A percentile compares a stretch with the other conserved stretches of the same genome.
Evolutionary conservation across 1,140 invertebrate species (phyloP).

Genomic region (Neodiprion virginianus): DNA sequence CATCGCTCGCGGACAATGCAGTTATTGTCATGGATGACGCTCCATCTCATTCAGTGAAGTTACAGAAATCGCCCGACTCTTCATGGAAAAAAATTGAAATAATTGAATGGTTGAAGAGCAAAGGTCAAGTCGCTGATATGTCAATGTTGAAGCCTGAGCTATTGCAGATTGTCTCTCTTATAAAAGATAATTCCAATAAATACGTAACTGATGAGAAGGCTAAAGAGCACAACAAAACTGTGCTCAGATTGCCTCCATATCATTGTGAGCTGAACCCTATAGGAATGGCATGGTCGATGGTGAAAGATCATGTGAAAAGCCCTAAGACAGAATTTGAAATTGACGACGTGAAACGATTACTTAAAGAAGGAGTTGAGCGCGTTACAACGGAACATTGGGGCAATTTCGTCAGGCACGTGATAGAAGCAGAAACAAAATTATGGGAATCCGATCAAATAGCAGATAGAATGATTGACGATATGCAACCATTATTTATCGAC

Average conservation of each 20-base stretch:
- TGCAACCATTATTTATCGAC: not conserved
- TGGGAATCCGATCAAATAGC: not conserved
- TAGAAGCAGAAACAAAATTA: not conserved
- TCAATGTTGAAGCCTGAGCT: not conserved
- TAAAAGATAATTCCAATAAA: not conserved
- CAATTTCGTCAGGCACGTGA: not conserved
- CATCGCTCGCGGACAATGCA: not conserved
- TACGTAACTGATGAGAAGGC: not conserved
- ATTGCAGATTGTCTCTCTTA: not conserved
- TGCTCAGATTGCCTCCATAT: slow-evolving; percentile 47
- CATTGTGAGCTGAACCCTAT: slow-evolving; percentile 51
- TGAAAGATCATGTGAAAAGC: slow-evolving; percentile 32
- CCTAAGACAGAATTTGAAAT: slow-evolving; percentile 1
- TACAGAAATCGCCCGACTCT: not conserved
- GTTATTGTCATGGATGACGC: slow-evolving; percentile 4
- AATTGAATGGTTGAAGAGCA: not conserved
- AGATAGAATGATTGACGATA: not conserved
- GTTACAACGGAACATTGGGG: not conserved
- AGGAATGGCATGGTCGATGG: slow-evolving; percentile 43
- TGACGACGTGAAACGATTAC: not conserved
- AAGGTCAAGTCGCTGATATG: not conserved
- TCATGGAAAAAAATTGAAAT: not conserved
- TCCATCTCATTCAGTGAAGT: not conserved
- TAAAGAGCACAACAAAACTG: not conserved
- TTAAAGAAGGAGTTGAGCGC: not conserved